Evolutionary conservation across 2,888 invertebrate genomes (phyloP).

Genomic region (Anodontia alba): DNA sequence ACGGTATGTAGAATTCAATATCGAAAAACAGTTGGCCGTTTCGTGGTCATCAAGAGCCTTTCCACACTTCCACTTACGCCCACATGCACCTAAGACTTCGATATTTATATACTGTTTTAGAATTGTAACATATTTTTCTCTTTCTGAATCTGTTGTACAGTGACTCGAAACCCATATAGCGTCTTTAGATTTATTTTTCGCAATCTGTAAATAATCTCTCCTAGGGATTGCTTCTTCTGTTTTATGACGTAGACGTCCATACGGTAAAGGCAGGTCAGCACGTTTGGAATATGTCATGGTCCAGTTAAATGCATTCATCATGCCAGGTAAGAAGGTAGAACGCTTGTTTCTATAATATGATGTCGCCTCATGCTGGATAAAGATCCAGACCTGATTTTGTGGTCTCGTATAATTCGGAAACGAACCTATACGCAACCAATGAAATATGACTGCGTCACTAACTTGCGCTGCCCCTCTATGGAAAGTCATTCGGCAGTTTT

Average conservation of each 20-base stretch:
- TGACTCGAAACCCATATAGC: background rate
- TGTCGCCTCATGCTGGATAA: background rate
- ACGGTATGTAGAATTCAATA: background rate
- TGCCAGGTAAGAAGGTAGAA: background rate
- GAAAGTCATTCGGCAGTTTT: background rate
- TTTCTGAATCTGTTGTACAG: background rate
- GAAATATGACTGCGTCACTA: slow-evolving; percentile 7
- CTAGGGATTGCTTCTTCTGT: background rate
- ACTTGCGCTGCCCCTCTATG: background rate
- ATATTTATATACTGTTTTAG: background rate
- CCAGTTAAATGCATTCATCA: background rate
- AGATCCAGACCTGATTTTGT: background rate
- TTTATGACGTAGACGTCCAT: background rate
- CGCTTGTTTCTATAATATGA: background rate
- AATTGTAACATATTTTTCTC: background rate
- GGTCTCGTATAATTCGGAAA: background rate
- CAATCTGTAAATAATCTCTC: background rate
- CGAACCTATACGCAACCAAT: background rate
- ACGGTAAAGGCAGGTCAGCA: background rate
- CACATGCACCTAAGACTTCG: background rate
- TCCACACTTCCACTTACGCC: background rate
- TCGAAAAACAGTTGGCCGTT: background rate
- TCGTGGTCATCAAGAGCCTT: background rate
- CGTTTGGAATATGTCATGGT: background rate
- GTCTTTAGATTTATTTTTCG: background rate